These are phyloP conservation scores for Avahi laniger DNA, from an alignment of 2,797 vertebrate species.

Conservation along the genomic window DNA sequence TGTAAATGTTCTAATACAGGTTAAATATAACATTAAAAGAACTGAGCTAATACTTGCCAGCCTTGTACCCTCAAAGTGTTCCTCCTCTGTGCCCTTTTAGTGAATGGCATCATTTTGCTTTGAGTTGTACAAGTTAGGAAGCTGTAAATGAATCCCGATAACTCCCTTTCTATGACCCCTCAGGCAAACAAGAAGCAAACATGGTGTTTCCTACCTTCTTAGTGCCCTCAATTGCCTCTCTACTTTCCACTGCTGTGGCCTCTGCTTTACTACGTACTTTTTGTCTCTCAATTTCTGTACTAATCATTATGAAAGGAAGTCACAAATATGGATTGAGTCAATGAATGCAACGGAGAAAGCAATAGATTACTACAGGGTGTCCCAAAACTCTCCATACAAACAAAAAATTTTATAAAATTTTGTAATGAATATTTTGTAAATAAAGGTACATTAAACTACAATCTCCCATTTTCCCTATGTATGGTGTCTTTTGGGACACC, in stretches of 20 bases:
- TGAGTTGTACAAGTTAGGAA: neutral
- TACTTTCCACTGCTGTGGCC: neutral
- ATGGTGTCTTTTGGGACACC: too few species aligned
- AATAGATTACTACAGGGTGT: neutral
- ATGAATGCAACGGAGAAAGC: neutral
- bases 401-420: too few species aligned
- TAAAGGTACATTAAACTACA: too few species aligned
- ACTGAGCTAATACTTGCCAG: neutral
- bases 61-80: neutral
- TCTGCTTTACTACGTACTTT: neutral
- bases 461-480: too few species aligned
- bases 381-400: too few species aligned
- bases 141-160: neutral
- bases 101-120: neutral
- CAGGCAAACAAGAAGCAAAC: neutral
- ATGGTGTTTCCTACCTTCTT: neutral
- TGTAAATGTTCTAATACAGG: neutral
- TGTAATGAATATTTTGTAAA: too few species aligned
- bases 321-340: neutral
- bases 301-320: neutral
- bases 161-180: neutral
- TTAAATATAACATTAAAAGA: neutral
- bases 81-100: neutral
- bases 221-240: neutral
- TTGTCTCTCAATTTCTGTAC: neutral